Percentiles rank a stretch among this genome's conserved stretches.
phyloP scores from a whole-genome alignment of 2,888 invertebrate species.

The Acanthosoma haemorrhoidale region DNA sequence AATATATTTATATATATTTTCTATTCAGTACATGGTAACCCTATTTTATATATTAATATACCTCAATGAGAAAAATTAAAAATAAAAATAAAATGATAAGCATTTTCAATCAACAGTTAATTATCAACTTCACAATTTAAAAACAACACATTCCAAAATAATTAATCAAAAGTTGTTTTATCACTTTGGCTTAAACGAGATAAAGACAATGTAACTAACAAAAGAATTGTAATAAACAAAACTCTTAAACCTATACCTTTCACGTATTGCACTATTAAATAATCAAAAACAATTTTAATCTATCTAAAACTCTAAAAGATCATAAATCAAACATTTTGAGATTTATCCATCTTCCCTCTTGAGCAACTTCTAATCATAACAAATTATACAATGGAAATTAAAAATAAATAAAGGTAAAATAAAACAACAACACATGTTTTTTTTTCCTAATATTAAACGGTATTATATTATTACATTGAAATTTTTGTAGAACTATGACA shows the following conservation, averaged over 20 bases:
- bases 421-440: not conserved
- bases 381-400: constrained; percentile 9
- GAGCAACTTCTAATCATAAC: constrained; percentile 18
- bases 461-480: constrained; percentile 4
- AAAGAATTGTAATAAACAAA: constrained; percentile 12
- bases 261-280: constrained; percentile 23
- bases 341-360: not conserved
- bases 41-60: constrained; percentile 32
- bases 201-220: not conserved
- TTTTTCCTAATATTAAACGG: not conserved
- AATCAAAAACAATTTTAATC: not conserved
- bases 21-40: constrained; percentile 39
- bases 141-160: not conserved
- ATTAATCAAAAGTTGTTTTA: not conserved
- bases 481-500: constrained; percentile 9
- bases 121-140: not conserved
- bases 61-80: not conserved
- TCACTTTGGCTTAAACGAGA: not conserved
- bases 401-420: constrained; percentile 13
- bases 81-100: not conserved
- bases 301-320: not conserved
- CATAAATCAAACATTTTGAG: not conserved
- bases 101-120: not conserved
- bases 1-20: constrained; percentile 33
- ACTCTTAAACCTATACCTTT: constrained; percentile 15